phyloP scores from a whole-genome alignment of 2,113 vertebrate species.

The Propithecus coquereli region DNA sequence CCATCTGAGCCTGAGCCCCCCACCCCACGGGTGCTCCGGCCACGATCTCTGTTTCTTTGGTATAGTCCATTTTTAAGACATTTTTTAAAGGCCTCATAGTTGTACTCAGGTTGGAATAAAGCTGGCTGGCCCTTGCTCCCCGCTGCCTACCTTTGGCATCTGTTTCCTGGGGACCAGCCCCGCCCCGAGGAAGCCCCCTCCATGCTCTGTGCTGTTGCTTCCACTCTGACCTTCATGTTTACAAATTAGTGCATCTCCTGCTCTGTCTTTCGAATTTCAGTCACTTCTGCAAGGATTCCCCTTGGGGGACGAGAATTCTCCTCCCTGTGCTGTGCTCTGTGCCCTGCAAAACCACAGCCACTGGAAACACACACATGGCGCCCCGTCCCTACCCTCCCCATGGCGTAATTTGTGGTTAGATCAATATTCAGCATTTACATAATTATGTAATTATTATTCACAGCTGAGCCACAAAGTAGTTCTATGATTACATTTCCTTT shows the following conservation, averaged over 20 bases:
- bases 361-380: neutral
- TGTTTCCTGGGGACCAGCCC: rapidly evolving
- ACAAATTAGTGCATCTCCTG: too few species aligned
- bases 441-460: constrained; percentile 70
- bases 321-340: neutral
- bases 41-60: neutral
- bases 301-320: neutral
- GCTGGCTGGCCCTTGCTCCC: rapidly evolving
- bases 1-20: too few species aligned
- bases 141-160: rapidly evolving
- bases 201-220: rapidly evolving
- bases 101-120: rapidly evolving
- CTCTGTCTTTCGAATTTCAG: neutral
- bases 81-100: neutral
- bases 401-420: constrained; percentile 45
- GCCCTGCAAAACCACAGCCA: neutral
- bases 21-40: rapidly evolving
- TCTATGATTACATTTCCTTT: constrained; percentile 49
- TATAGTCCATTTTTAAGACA: rapidly evolving
- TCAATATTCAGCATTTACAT: constrained; percentile 63
- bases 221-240: neutral
- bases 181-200: rapidly evolving
- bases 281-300: neutral
- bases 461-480: constrained; percentile 56
- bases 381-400: neutral